Evolutionary conservation across 2,888 invertebrate genomes (phyloP), one percentile per base, ranked within the genome.

Genomic region (Loripinus fragilis): DNA sequence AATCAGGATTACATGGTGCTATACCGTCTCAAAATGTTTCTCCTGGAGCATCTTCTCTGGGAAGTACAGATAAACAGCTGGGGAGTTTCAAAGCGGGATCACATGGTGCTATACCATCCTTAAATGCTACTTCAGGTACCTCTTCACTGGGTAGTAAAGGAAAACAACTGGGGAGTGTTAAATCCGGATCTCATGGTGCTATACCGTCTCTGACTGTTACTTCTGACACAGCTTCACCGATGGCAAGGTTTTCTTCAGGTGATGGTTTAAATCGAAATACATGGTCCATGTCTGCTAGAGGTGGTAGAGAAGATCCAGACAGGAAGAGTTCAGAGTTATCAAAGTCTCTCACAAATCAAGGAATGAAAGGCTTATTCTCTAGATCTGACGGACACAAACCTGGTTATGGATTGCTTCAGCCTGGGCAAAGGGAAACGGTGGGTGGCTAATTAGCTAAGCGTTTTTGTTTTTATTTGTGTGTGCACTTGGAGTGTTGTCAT

Each of bases 401-500:
- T 60, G 60, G 60, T 60, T 25, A 28, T 33, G 60, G 60, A 60
- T 60, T 60, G 60, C 60, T 60, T 60, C 60, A 60, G 10, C 64
- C 70, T 42, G 82, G 71, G 42, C 64, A 69, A 23, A 76, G 76
- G 76, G 77, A 82, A 65, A 74, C 66, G 82, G 82, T 82, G 76
- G 69, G 82, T 82, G 80, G 60, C 60, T 60, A 60, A 60, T 17
- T 28, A 60, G 12, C 60, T 7, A 15, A 7, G 33, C 23, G 30
- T 30, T 10, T 33, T n/a, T 33, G 28, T 33, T 60, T 60, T 10
- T 33, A 17, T 45, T 45, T 12, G 48, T 2, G 20, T 48, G 48
- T 20, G 12, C 20, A 38, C 38, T 8, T 38, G 38, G 38, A 38
- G 38, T 12, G 5, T 38, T 38, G 38, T 38, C 38, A 38, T 38